Evolutionary conservation across 2,797 vertebrate species (phyloP).

Genomic region (Eulemur albifrons): DNA sequence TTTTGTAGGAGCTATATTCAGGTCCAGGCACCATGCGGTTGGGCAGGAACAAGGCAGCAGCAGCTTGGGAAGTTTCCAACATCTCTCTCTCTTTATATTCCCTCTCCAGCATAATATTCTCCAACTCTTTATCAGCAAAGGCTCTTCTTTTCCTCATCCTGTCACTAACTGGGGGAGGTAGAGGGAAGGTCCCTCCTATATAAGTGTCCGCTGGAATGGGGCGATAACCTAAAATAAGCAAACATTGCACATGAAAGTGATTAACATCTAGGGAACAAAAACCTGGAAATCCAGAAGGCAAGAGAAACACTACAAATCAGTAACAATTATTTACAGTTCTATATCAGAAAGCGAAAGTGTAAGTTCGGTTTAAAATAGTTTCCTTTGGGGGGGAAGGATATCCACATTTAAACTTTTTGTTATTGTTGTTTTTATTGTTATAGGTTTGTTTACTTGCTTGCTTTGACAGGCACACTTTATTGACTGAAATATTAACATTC

Average conservation of each 20-base stretch:
- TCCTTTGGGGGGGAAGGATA: neutral
- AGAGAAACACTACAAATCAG: neutral
- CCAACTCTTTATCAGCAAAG: slow-evolving; percentile 98
- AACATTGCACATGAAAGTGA: slow-evolving; percentile 64
- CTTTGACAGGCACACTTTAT: neutral
- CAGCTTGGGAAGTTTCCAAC: slow-evolving; percentile 91
- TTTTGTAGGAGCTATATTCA: slow-evolving; percentile 93
- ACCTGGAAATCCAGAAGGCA: neutral
- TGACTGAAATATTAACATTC: slow-evolving; percentile 30
- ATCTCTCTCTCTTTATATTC: slow-evolving; percentile 98
- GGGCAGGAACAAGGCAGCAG: slow-evolving; percentile 91
- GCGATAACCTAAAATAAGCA: slow-evolving; percentile 91
- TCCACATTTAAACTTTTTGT: neutral
- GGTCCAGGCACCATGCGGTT: slow-evolving; percentile 88
- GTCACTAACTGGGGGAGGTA: slow-evolving; percentile 96
- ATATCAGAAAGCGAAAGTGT: slow-evolving; percentile 27
- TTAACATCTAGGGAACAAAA: slow-evolving; percentile 34
- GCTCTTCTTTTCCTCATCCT: slow-evolving; percentile 98
- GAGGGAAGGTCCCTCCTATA: slow-evolving; percentile 87
- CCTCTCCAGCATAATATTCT: slow-evolving; percentile 98
- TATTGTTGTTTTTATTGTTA: neutral
- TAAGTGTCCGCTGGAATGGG: slow-evolving; percentile 92
- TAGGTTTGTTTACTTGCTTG: slow-evolving; percentile 7
- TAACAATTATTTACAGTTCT: neutral
- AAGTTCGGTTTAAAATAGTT: neutral